A percentile compares a stretch with the other conserved stretches of the same genome.
These are phyloP conservation scores for Neoscelio sp. DNA, from an alignment of 2,888 invertebrate species.

Conservation along the genomic window DNA sequence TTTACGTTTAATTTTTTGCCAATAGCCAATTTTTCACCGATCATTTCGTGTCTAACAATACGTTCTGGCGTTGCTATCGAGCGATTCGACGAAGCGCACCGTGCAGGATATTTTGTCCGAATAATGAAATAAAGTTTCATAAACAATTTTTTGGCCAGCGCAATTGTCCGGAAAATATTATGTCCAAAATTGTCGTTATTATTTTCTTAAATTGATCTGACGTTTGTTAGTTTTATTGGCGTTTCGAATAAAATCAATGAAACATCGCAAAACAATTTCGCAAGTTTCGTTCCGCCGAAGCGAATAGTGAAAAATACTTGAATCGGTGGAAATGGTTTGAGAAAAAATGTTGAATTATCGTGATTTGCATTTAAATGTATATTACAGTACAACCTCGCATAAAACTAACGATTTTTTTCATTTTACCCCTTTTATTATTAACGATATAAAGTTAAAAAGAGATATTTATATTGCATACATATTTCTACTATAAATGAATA, in stretches of 20 bases:
- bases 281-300: not conserved
- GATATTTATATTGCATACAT: too few species aligned
- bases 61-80: not conserved
- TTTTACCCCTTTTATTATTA: too few species aligned
- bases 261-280: not conserved
- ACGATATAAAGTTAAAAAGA: too few species aligned
- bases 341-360: too few species aligned
- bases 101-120: not conserved
- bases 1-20: not conserved
- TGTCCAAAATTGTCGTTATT: not conserved
- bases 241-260: not conserved
- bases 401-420: too few species aligned
- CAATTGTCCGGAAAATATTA: not conserved
- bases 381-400: too few species aligned
- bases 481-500: too few species aligned
- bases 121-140: not conserved
- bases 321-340: not conserved
- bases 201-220: not conserved
- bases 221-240: not conserved
- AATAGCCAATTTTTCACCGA: not conserved
- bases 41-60: not conserved
- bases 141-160: not conserved
- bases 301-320: not conserved
- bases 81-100: not conserved
- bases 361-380: too few species aligned